phyloP scores from a whole-genome alignment of 2,113 vertebrate species.

The Raja brachyura region DNA sequence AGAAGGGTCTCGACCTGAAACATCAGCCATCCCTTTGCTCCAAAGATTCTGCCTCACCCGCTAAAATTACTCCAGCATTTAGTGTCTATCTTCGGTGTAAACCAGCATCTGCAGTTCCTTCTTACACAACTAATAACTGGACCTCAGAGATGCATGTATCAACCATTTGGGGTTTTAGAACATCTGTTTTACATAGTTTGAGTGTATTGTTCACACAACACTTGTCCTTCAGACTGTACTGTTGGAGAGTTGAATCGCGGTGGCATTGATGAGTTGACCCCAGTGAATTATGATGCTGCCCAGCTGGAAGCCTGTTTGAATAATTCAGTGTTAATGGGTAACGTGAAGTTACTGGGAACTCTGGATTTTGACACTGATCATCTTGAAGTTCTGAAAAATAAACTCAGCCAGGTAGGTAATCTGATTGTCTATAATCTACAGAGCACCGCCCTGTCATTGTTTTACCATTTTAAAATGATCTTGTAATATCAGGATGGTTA shows the following conservation, averaged over 20 bases:
- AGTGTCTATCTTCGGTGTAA: no score
- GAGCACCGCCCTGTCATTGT: neutral
- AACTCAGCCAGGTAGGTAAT: constrained; percentile 40
- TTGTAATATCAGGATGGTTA: neutral
- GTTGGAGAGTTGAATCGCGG: neutral
- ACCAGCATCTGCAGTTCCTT: no score
- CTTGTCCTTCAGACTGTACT: constrained; percentile 14
- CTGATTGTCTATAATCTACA: neutral
- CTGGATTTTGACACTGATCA: constrained; percentile 40
- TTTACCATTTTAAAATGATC: neutral
- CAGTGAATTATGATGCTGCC: neutral
- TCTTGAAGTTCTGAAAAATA: constrained; percentile 41
- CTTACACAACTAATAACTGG: no score
- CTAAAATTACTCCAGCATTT: no score
- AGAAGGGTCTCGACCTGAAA: no score
- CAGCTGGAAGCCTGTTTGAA: constrained; percentile 39
- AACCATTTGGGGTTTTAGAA: no score
- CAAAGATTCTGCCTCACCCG: no score
- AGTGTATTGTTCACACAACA: neutral
- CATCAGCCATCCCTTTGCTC: no score
- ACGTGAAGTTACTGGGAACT: constrained; percentile 38
- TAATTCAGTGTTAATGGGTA: constrained; percentile 24
- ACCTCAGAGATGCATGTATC: no score
- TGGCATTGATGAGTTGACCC: neutral
- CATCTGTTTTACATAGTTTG: neutral